phyloP scores from a whole-genome alignment of 2,888 invertebrate genomes.

The Clivina fossor region DNA sequence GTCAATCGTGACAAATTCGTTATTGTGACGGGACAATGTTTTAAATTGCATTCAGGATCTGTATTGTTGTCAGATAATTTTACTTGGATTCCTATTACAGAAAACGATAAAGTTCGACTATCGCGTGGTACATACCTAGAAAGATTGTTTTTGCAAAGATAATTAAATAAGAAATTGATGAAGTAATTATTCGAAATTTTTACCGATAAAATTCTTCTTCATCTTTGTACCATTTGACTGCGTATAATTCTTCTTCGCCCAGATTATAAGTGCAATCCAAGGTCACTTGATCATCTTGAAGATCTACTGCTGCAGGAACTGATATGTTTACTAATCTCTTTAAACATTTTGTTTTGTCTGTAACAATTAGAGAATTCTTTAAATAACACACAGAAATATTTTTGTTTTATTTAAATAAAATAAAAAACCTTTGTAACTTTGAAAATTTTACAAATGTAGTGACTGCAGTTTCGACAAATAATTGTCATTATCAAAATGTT shows the following conservation, averaged over 20 bases:
- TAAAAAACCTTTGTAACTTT: too few species aligned
- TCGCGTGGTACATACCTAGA: conserved; percentile 17
- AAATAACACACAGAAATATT: too few species aligned
- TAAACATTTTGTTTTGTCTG: conserved; percentile 7
- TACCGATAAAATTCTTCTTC: conserved; percentile 57
- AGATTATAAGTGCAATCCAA: conserved; percentile 56
- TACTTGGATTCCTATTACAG: conserved; percentile 6
- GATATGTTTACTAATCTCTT: conserved; percentile 1
- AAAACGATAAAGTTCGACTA: conserved; percentile 7
- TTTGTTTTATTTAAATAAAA: too few species aligned
- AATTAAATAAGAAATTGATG: neutral
- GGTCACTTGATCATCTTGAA: conserved; percentile 20
- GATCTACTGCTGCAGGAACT: conserved; percentile 18
- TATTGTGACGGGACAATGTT: conserved; percentile 20
- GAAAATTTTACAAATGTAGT: too few species aligned
- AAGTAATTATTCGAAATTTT: conserved; percentile 22
- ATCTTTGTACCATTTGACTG: conserved; percentile 58
- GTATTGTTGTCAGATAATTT: neutral
- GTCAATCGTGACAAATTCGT: conserved; percentile 12
- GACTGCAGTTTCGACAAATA: too few species aligned
- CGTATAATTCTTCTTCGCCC: conserved; percentile 55
- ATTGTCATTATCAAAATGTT: too few species aligned
- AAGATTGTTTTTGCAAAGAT: neutral
- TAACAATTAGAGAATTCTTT: too few species aligned
- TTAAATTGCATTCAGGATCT: conserved; percentile 4